Conservation (phyloP, 1,140 invertebrate species). For the Pseudoatta argentina region DNA sequence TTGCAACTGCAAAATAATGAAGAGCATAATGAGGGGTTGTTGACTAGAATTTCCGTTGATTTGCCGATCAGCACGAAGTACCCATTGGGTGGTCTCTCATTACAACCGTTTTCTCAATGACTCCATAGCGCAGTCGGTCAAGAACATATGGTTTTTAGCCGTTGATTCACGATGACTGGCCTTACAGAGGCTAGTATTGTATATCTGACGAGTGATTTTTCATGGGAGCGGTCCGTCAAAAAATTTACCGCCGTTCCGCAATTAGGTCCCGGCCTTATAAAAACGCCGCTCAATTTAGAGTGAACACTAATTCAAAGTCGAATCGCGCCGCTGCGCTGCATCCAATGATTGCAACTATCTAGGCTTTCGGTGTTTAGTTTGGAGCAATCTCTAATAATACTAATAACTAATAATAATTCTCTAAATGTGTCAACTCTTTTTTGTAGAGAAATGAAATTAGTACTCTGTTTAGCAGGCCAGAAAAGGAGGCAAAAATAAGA, state of each 20-base stretch:
- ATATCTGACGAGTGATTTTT: slow-evolving; percentile 72
- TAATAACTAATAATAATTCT: background rate
- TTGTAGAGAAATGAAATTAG: background rate
- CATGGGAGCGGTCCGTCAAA: slow-evolving; percentile 68
- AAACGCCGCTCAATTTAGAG: slow-evolving; percentile 47
- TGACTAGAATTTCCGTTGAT: slow-evolving; percentile 68
- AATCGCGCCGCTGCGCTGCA: slow-evolving; percentile 19
- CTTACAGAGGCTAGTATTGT: slow-evolving; percentile 71
- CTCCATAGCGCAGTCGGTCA: slow-evolving; percentile 73
- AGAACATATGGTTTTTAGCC: slow-evolving; percentile 73
- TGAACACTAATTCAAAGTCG: slow-evolving; percentile 5
- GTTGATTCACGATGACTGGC: slow-evolving; percentile 72
- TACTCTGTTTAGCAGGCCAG: background rate
- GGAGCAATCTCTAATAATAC: background rate
- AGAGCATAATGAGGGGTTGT: slow-evolving; percentile 68
- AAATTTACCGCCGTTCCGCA: slow-evolving; percentile 53
- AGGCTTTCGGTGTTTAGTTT: background rate
- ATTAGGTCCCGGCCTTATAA: slow-evolving; percentile 45
- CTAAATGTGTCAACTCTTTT: background rate
- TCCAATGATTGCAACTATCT: background rate
- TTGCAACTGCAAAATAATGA: slow-evolving; percentile 55
- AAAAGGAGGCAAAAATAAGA: background rate
- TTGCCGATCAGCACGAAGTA: slow-evolving; percentile 64
- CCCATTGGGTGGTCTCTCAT: slow-evolving; percentile 74
- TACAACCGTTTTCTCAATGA: slow-evolving; percentile 74